phyloP scores from a whole-genome alignment of 2,888 invertebrate genomes.

The Dione vanillae region DNA sequence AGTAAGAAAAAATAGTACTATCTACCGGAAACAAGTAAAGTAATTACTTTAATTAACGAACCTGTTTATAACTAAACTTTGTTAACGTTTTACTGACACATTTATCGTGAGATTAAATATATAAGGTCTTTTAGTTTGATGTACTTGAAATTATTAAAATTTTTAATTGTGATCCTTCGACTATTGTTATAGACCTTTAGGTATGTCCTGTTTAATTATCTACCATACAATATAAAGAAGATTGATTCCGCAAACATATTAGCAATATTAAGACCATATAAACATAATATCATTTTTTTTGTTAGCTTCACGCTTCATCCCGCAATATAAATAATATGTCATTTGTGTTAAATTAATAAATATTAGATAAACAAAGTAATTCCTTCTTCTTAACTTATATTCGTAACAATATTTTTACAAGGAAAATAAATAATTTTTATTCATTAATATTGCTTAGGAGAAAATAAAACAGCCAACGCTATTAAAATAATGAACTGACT shows the following conservation, averaged over 20 bases:
- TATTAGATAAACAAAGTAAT: too few species aligned
- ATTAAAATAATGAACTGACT: conserved; percentile 39
- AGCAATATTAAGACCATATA: too few species aligned
- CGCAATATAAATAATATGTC: too few species aligned
- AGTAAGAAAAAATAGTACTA: neutral
- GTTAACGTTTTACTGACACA: conserved; percentile 6
- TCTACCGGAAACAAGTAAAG: neutral
- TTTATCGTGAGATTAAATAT: neutral
- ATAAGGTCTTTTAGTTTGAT: conserved; percentile 3
- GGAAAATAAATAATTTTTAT: neutral
- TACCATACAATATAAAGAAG: too few species aligned
- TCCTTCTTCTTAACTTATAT: too few species aligned
- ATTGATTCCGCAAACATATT: too few species aligned
- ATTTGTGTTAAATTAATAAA: too few species aligned
- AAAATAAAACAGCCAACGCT: conserved; percentile 28
- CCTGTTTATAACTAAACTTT: neutral
- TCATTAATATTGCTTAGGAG: conserved; percentile 7
- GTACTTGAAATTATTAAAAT: neutral
- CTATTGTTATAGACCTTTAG: too few species aligned
- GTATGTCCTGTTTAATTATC: too few species aligned
- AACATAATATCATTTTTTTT: too few species aligned
- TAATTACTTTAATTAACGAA: conserved; percentile 19
- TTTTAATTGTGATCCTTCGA: too few species aligned
- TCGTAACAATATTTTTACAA: neutral
- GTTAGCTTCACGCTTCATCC: too few species aligned